These are phyloP conservation scores for Crotalus adamanteus DNA, from an alignment of 2,797 vertebrate species.

Conservation along the genomic window DNA sequence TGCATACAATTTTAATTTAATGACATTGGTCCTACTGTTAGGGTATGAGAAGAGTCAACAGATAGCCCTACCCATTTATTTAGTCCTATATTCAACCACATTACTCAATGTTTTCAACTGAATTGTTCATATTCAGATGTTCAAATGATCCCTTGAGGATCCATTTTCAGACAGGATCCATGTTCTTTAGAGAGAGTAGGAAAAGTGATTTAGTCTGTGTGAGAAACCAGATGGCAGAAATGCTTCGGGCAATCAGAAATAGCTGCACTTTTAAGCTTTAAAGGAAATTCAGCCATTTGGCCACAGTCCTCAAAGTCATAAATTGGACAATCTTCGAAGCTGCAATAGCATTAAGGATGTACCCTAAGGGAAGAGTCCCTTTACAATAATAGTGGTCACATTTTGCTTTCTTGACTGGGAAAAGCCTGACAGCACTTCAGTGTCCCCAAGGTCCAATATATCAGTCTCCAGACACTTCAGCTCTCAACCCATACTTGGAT, in stretches of 20 bases:
- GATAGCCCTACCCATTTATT: neutral
- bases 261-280: neutral
- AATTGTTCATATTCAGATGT: neutral
- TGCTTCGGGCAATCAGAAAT: neutral
- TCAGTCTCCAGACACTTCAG: slow-evolving; percentile 34
- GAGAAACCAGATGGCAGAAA: neutral
- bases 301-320: neutral
- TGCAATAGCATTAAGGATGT: neutral
- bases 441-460: neutral
- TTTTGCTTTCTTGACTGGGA: slow-evolving; percentile 35
- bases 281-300: neutral
- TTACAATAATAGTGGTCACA: neutral
- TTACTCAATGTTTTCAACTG: neutral
- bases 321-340: neutral
- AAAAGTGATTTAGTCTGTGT: neutral
- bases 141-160: neutral
- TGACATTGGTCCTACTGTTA: neutral
- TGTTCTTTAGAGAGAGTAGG: neutral
- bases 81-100: neutral
- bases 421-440: slow-evolving; percentile 39
- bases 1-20: neutral
- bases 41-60: neutral
- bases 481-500: slow-evolving; percentile 79
- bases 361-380: neutral
- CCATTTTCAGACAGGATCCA: neutral